Conservation (phyloP, 2,797 vertebrate genomes). For the Gambelia wislizenii region DNA sequence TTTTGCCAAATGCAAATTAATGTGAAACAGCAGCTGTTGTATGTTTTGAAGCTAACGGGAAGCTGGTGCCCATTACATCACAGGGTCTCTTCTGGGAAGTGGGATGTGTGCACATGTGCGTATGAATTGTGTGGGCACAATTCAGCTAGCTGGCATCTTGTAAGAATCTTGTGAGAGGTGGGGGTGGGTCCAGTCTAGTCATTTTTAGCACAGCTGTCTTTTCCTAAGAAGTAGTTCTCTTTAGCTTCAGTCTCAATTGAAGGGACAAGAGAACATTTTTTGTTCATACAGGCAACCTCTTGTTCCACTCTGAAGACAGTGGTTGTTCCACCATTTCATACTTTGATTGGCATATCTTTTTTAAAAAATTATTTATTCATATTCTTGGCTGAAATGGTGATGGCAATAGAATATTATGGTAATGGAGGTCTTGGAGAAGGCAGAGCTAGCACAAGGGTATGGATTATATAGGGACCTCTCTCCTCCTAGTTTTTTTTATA, state of each 20-base stretch:
- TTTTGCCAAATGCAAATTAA: slow-evolving; percentile 16
- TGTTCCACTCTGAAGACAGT: neutral
- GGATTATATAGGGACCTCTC: neutral
- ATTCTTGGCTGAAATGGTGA: neutral
- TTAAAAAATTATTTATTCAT: neutral
- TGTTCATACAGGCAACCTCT: neutral
- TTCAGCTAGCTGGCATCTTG: neutral
- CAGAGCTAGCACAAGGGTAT: neutral
- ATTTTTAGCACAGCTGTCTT: neutral
- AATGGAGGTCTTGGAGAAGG: neutral
- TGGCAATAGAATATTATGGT: neutral
- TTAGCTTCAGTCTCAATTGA: neutral
- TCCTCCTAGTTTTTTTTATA: neutral
- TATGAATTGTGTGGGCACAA: slow-evolving; percentile 9
- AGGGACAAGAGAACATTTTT: neutral
- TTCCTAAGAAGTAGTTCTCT: neutral
- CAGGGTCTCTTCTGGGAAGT: slow-evolving; percentile 33
- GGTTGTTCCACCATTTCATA: neutral
- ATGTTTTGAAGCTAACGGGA: slow-evolving; percentile 24
- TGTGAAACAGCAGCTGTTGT: slow-evolving; percentile 29
- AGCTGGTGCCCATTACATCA: slow-evolving; percentile 16
- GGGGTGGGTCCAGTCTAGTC: neutral
- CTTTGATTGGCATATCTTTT: neutral
- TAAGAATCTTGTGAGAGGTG: neutral
- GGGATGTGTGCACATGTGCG: neutral